A percentile compares a stretch with the other conserved stretches of the same genome.
These are phyloP conservation scores for Halocaridina rubra DNA, from an alignment of 2,888 invertebrate genomes.

Conservation along the genomic window DNA sequence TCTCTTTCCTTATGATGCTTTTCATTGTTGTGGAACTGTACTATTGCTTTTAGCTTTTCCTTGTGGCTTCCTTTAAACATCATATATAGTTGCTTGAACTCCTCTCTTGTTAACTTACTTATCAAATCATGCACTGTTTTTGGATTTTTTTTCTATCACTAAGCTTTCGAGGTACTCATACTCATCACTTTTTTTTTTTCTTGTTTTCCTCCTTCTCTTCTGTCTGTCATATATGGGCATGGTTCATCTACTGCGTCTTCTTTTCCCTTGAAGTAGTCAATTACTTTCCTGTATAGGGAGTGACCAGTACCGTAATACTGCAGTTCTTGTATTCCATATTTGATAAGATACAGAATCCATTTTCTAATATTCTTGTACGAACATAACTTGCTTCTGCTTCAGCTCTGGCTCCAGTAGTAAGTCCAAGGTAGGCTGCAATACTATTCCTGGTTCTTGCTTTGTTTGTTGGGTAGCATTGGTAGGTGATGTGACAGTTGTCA, in stretches of 20 bases:
- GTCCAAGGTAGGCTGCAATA: neutral
- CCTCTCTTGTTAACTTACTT: neutral
- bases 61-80: neutral
- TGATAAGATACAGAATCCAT: neutral
- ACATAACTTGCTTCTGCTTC: neutral
- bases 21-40: neutral
- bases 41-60: neutral
- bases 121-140: neutral
- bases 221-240: neutral
- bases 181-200: neutral
- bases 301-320: neutral
- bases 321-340: neutral
- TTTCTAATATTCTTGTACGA: neutral
- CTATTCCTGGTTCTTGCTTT: neutral
- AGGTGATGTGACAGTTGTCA: constrained; percentile 22
- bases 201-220: neutral
- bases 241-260: neutral
- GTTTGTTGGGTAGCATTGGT: neutral
- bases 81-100: neutral
- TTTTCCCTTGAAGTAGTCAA: neutral
- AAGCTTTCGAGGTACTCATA: neutral
- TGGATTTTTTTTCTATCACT: neutral
- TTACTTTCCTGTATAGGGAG: neutral
- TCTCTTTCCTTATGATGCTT: neutral
- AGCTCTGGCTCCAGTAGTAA: neutral